Conservation (phyloP, 2,888 invertebrate species). For the Eristalinus sepulchralis region DNA sequence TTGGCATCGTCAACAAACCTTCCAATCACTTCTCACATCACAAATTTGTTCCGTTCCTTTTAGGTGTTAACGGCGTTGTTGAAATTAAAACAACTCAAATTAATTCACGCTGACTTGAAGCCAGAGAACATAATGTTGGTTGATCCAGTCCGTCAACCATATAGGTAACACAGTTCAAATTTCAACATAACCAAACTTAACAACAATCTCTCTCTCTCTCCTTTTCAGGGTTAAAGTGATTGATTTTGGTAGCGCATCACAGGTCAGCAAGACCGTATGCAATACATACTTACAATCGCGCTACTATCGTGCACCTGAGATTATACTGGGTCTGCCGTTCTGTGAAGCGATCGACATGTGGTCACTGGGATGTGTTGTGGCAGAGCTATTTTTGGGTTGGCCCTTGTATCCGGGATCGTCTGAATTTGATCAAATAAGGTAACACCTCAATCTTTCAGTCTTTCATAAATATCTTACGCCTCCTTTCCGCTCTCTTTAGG, state of each 20-base stretch:
- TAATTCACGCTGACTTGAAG: constrained; percentile 99
- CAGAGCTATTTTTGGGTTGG: constrained; percentile 99
- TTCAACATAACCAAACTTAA: neutral
- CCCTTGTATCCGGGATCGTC: constrained; percentile 99
- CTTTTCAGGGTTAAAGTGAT: constrained; percentile 95
- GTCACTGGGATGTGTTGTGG: constrained; percentile 99
- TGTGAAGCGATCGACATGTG: constrained; percentile 99
- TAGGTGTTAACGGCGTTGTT: constrained; percentile 86
- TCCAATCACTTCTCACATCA: too few species aligned
- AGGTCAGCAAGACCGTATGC: constrained; percentile 99
- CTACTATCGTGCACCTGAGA: constrained; percentile 98
- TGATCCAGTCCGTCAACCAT: constrained; percentile 98
- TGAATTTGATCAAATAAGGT: constrained; percentile 98
- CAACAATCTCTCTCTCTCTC: neutral
- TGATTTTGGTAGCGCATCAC: constrained; percentile 99
- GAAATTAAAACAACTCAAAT: constrained; percentile 92
- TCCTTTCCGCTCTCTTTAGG: constrained; percentile 68
- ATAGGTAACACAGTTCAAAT: constrained; percentile 80
- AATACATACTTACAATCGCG: constrained; percentile 99
- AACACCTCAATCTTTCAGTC: constrained; percentile 73
- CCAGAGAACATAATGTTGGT: constrained; percentile 99
- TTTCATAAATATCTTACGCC: neutral
- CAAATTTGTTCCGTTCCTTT: neutral
- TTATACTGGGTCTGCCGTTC: constrained; percentile 98
- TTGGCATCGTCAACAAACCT: too few species aligned